Base-by-base conservation (phyloP, 2,888 invertebrate species). In the Trissolcus brochymenae region DNA sequence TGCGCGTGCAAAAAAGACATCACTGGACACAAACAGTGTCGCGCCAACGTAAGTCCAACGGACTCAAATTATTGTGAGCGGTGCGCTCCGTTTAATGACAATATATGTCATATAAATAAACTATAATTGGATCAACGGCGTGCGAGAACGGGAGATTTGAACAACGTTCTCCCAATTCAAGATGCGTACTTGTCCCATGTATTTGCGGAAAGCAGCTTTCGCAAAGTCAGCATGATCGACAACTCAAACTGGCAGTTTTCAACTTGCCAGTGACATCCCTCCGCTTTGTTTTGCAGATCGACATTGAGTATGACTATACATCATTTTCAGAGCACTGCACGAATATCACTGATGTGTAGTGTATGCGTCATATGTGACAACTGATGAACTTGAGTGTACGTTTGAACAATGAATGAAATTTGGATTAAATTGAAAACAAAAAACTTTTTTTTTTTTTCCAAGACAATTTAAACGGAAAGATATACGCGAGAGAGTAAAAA, bases 161-260 rank as follows among this genome's bases (percentile, higher is more conserved):
- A 73, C 68, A 78, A 25, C 65, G 25, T 71, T 66, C 67, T 65
- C 60, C 71, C 71, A 67, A 78, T 75, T 62, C 71, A 75, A 78
- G 75, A 78, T 75, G 67, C 62, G 75, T 73, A 75, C 75, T 75
- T 72, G 72, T 67, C 55, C 74, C 29, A 19, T 67, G 65, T 75
- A 71, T 78, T 78, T 70, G 71, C 64, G 74, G 61, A 78, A 74
- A 75, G 70, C 78, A 59, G 74, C 68, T 78, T 78, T 67, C 67
- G 71, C 71, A 61, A 74, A 78, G 74, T 74, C 74, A 71, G 78
- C 66, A 67, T 78, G 78, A 78, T 78, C 78, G 78, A 78, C 70
- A 78, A 74, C 74, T 78, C 74, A 74, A 78, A 78, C 78, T 78
- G 78, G 78, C 71, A 78, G 78, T 78, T 78, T 68, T 74, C 65